Conservation (phyloP, 2,113 vertebrate species). For the Chauna torquata region DNA sequence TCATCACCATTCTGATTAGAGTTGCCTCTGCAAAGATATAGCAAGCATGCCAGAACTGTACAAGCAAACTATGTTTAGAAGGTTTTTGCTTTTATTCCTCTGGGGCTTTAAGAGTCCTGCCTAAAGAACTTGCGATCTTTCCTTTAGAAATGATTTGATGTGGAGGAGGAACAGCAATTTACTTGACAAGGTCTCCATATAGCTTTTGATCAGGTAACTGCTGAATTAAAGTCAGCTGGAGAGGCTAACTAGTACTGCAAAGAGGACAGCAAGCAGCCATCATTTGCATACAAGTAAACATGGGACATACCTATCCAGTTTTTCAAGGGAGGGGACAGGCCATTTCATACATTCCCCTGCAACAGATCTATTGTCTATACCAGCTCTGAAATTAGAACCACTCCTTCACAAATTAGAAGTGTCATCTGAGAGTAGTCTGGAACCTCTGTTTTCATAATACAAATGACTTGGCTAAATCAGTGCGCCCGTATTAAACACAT, state of each 20-base stretch:
- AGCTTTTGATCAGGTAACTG: not conserved
- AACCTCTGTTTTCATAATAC: not conserved
- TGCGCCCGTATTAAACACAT: not conserved
- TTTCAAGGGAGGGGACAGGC: not conserved
- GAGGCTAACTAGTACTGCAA: not conserved
- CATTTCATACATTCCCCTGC: not conserved
- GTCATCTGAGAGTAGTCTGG: not conserved
- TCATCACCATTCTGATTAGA: not conserved
- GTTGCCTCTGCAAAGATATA: not conserved
- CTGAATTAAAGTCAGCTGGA: not conserved
- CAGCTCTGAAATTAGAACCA: not conserved
- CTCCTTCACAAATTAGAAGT: not conserved
- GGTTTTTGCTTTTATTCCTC: not conserved
- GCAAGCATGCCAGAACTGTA: not conserved
- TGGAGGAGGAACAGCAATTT: not conserved
- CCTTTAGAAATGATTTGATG: not conserved
- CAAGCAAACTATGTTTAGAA: not conserved
- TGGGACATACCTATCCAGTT: not conserved
- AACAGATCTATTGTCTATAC: not conserved
- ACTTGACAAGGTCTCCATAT: not conserved
- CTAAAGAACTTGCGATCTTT: not conserved
- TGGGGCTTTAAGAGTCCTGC: not conserved
- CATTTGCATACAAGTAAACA: not conserved
- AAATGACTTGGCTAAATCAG: not conserved
- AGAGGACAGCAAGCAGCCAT: not conserved